Base-by-base conservation (phyloP, 1,140 invertebrate genomes). In the Leptopilina clavipes region DNA sequence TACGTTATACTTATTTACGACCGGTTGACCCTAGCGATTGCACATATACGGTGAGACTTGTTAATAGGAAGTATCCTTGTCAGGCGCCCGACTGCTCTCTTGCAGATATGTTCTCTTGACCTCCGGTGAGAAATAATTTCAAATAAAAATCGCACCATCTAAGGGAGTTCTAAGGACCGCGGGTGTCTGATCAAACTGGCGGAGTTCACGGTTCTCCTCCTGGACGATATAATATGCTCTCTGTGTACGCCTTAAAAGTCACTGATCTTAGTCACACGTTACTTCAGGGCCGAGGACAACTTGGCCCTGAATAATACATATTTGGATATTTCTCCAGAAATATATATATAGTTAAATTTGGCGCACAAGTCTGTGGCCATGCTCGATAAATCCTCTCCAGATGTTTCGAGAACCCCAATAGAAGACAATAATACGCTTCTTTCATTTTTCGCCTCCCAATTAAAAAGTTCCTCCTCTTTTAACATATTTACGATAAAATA, bases 41-140 rank as follows among this genome's bases (percentile, higher is more conserved):
- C 56, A 43, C 83, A 78, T 84, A 83, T 83, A 84, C 79, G 83
- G 84, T 79, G 43, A 81, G 73, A 25, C 70, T 74, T 71, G 78
- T 73, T 83, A 84, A 83, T 82, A 84, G 84, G 84, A 84, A 76
- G 65, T 83, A 82, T 81, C 80, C 82, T 82, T 81, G 84, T 75
- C 77, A 71, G 78, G 82, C 78, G 82, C 78, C 81, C 80, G 74
- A 76, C 74, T 52, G 17, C 73, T 70, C 18, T 74, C 71, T n/a
- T n/a, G 37, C 37, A 72, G 74, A 72, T 44, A 48, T 54, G 31
- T 18, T 72, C 56, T 70, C 76, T 73, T 79, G 80, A 79, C 79
- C 82, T 83, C 82, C 79, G 78, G 74, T 56, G 70, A 78, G 73
- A 75, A 75, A 77, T 72, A 70, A 81, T 78, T 80, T 76, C 72